Evolutionary conservation across 2,888 invertebrate species (phyloP).

Genomic region (Orchesellides sinensis): DNA sequence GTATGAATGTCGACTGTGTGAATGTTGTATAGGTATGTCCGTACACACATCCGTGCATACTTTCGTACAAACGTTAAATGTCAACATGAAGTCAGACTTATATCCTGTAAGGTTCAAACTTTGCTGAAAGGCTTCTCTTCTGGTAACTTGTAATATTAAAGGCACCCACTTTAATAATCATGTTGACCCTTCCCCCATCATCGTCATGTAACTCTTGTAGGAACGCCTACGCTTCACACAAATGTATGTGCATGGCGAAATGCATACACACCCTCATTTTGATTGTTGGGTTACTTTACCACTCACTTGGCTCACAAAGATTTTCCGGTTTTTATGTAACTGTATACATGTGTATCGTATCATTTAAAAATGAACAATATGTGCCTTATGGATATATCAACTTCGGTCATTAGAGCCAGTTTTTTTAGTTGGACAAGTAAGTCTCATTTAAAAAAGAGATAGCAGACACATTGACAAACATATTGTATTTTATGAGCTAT

Average conservation of each 20-base stretch:
- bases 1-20: background rate
- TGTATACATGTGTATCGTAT: background rate
- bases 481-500: conserved; percentile 55
- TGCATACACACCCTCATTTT: conserved; percentile 30
- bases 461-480: conserved; percentile 17
- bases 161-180: conserved; percentile 6
- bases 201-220: conserved; percentile 6
- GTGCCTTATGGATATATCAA: conserved; percentile 50
- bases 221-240: conserved; percentile 46
- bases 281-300: background rate
- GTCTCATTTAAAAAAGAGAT: conserved; percentile 10
- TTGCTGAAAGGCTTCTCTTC: background rate
- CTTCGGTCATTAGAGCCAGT: conserved; percentile 2
- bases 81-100: too few species aligned
- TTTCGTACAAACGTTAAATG: too few species aligned
- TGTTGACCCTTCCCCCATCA: conserved; percentile 20
- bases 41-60: too few species aligned
- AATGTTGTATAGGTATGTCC: too few species aligned
- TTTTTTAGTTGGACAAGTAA: conserved; percentile 39
- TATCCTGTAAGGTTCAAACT: too few species aligned
- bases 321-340: background rate
- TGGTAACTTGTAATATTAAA: background rate
- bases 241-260: background rate
- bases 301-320: background rate
- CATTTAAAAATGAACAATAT: background rate